A percentile compares a stretch with the other conserved stretches of the same genome.
These are phyloP conservation scores for Tamandua tetradactyla DNA, from an alignment of 2,797 vertebrate species.

Conservation along the genomic window DNA sequence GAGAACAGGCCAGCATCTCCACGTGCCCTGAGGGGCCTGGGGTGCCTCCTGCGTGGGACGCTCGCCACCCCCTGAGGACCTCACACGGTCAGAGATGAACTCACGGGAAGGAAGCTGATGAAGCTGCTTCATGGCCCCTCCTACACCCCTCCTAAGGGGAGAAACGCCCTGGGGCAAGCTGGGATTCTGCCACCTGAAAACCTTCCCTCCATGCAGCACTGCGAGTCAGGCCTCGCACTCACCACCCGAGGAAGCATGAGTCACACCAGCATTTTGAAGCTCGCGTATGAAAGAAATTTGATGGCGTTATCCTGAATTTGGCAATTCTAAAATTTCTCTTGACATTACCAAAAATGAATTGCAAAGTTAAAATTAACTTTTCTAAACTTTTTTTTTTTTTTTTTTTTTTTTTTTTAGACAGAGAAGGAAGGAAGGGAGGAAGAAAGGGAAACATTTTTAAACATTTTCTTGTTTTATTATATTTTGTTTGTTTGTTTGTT, in stretches of 20 bases:
- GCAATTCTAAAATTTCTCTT: background rate
- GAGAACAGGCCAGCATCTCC: accelerated
- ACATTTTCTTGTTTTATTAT: too few relatives aligned
- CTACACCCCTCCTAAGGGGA: too few relatives aligned
- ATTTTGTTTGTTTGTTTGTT: too few relatives aligned
- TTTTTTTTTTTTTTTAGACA: too few relatives aligned
- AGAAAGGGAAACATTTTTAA: too few relatives aligned
- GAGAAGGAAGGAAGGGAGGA: too few relatives aligned
- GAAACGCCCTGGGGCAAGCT: background rate
- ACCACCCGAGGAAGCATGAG: background rate
- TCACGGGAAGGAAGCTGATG: background rate
- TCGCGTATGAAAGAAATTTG: accelerated
- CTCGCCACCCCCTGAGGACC: accelerated
- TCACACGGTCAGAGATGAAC: background rate
- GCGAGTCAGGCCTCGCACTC: background rate
- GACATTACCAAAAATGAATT: background rate
- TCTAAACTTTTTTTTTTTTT: background rate
- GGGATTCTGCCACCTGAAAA: background rate
- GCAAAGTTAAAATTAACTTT: background rate
- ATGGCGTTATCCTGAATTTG: background rate
- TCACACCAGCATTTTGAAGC: background rate
- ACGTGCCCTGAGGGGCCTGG: accelerated
- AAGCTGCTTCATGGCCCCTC: too few relatives aligned
- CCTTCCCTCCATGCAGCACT: accelerated
- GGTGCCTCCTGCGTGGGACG: accelerated